These are phyloP conservation scores for Dryobotodes eremita DNA, from an alignment of 2,888 invertebrate genomes.

Conservation along the genomic window DNA sequence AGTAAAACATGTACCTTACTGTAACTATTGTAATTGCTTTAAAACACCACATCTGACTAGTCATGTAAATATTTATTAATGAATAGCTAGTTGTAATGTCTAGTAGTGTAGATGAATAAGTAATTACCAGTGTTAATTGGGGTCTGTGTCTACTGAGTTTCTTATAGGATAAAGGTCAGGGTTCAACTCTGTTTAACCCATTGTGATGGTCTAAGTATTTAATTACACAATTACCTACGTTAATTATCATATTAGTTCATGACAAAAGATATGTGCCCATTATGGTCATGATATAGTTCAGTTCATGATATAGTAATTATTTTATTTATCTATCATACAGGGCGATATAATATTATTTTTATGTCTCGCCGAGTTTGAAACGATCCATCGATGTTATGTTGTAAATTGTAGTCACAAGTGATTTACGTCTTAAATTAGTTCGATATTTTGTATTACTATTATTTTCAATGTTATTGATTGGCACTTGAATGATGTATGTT, in stretches of 20 bases:
- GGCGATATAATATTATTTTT: slow-evolving; percentile 27
- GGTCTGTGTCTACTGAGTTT: slow-evolving; percentile 56
- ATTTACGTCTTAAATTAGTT: slow-evolving; percentile 44
- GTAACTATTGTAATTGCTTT: slow-evolving; percentile 60
- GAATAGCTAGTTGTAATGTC: slow-evolving; percentile 61
- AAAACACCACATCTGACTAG: slow-evolving; percentile 73
- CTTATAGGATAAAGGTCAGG: slow-evolving; percentile 62
- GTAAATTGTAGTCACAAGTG: slow-evolving; percentile 55
- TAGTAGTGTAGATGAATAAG: slow-evolving; percentile 61
- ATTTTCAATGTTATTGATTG: slow-evolving; percentile 58
- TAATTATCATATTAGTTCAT: slow-evolving; percentile 56
- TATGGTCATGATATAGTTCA: slow-evolving; percentile 27
- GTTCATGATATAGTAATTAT: slow-evolving; percentile 43
- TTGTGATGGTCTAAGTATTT: slow-evolving; percentile 61
- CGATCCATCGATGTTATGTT: slow-evolving; percentile 38
- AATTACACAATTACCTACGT: slow-evolving; percentile 61
- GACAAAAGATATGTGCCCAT: slow-evolving; percentile 47
- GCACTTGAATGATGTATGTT: slow-evolving; percentile 55
- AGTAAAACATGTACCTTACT: slow-evolving; percentile 23
- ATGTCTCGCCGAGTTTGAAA: slow-evolving; percentile 14
- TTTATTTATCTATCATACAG: slow-evolving; percentile 20
- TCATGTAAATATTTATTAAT: slow-evolving; percentile 71
- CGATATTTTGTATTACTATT: slow-evolving; percentile 61
- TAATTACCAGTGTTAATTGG: slow-evolving; percentile 59
- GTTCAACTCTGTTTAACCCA: slow-evolving; percentile 60